These are phyloP conservation scores for Phasianus colchicus DNA, from an alignment of 2,113 vertebrate species.

Conservation along the genomic window DNA sequence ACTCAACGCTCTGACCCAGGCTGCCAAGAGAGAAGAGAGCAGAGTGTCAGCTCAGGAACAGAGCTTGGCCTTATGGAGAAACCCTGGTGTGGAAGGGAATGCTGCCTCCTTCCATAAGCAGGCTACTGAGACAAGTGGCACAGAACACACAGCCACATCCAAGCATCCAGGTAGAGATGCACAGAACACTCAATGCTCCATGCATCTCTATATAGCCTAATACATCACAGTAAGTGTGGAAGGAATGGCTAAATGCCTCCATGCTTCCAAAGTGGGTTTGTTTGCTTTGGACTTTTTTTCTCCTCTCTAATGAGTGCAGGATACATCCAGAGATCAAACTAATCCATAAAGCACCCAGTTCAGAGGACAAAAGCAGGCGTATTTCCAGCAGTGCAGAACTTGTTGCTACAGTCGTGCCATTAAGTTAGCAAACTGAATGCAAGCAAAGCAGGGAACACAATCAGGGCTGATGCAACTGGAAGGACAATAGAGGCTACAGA, in stretches of 20 bases:
- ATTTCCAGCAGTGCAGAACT: neutral
- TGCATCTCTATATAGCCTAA: rapidly evolving
- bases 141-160: neutral
- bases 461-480: constrained; percentile 37
- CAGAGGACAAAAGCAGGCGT: neutral
- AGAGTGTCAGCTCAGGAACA: neutral
- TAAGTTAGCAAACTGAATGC: neutral
- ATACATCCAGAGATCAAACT: neutral
- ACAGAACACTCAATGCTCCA: neutral
- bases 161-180: neutral
- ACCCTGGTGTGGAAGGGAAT: rapidly evolving
- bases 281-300: neutral
- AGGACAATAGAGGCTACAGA: constrained; percentile 62
- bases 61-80: neutral
- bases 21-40: constrained; percentile 73
- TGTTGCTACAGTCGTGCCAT: neutral
- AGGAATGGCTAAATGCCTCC: neutral
- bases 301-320: neutral
- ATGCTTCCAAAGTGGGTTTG: neutral
- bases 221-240: rapidly evolving
- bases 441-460: constrained; percentile 6
- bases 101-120: neutral
- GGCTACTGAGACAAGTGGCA: neutral
- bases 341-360: neutral
- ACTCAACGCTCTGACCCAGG: constrained; percentile 92